Evolutionary conservation across 1,140 invertebrate genomes (phyloP).

Genomic region (Drosophila navojoa): DNA sequence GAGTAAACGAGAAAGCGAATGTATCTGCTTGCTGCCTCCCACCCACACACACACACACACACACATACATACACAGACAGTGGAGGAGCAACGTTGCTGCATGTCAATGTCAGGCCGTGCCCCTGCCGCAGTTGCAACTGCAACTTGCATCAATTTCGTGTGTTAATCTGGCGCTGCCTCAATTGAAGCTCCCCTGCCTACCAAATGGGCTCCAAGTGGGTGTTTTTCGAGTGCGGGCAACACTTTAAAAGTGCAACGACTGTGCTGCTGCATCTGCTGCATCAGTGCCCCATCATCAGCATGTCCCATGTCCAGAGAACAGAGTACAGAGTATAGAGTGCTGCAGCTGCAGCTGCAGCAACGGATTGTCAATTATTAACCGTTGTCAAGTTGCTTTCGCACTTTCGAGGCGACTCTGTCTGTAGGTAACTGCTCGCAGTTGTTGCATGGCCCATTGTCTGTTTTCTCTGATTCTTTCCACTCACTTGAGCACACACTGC

Average conservation of each 20-base stretch:
- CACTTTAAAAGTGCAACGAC: slow-evolving; percentile 74
- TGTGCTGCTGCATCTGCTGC: slow-evolving; percentile 24
- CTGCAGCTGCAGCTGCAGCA: slow-evolving; percentile 48
- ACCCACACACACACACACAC: slow-evolving; percentile 51
- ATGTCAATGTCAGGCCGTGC: slow-evolving; percentile 70
- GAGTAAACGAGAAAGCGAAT: neutral
- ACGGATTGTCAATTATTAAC: slow-evolving; percentile 73
- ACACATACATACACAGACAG: slow-evolving; percentile 1
- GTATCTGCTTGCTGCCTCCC: slow-evolving; percentile 14
- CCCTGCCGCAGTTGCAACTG: slow-evolving; percentile 21
- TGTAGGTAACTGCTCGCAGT: slow-evolving; percentile 33
- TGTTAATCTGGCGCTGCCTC: slow-evolving; percentile 57
- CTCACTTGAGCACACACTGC: slow-evolving; percentile 59
- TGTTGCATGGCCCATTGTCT: slow-evolving; percentile 68
- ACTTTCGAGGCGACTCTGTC: slow-evolving; percentile 54
- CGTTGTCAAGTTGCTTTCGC: slow-evolving; percentile 72
- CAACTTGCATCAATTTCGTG: slow-evolving; percentile 47
- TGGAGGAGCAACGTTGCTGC: slow-evolving; percentile 35
- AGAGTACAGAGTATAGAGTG: neutral
- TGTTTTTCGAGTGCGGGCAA: slow-evolving; percentile 57
- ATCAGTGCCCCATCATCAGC: slow-evolving; percentile 15
- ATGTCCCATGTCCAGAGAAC: slow-evolving; percentile 1
- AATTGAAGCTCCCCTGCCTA: slow-evolving; percentile 53
- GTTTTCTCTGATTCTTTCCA: slow-evolving; percentile 66
- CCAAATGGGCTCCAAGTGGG: slow-evolving; percentile 40